Percentiles rank a stretch among this genome's conserved stretches.
Evolutionary conservation across 2,113 vertebrate genomes (phyloP).

Genomic region (Daphoenositta chrysoptera): DNA sequence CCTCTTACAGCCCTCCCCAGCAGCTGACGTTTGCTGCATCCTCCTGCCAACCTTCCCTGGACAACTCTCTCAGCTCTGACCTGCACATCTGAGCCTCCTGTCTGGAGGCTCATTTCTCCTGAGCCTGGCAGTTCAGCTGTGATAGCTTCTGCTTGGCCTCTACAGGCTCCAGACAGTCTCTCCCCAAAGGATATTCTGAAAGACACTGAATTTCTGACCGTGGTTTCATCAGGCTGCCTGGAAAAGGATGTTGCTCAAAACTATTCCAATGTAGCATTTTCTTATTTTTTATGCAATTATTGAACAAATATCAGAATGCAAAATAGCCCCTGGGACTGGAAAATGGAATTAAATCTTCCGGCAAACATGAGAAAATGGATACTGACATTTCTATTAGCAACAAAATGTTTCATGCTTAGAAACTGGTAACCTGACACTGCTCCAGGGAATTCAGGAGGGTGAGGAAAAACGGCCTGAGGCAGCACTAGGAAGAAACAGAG

Average conservation of each 20-base stretch:
- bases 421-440: not conserved
- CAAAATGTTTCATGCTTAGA: slow-evolving; percentile 26
- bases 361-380: slow-evolving; percentile 38
- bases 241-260: not conserved
- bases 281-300: slow-evolving; percentile 1
- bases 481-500: not conserved
- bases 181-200: slow-evolving; percentile 1
- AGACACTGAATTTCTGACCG: not conserved
- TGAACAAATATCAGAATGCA: slow-evolving; percentile 35
- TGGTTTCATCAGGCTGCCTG: not conserved
- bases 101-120: not conserved
- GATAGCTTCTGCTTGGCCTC: not conserved
- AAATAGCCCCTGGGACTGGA: slow-evolving; percentile 5
- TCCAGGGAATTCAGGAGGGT: not conserved
- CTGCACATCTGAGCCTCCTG: not conserved
- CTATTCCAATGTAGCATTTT: not conserved
- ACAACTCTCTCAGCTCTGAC: not conserved
- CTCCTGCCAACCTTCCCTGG: not conserved
- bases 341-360: slow-evolving; percentile 51
- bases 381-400: slow-evolving; percentile 43
- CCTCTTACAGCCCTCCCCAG: not conserved
- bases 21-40: not conserved
- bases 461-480: not conserved
- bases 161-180: slow-evolving; percentile 23
- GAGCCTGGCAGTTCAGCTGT: not conserved